Percentiles rank a stretch among this genome's conserved stretches.
Evolutionary conservation across 2,888 invertebrate genomes (phyloP).

Genomic region (Invenusta paracnida): DNA sequence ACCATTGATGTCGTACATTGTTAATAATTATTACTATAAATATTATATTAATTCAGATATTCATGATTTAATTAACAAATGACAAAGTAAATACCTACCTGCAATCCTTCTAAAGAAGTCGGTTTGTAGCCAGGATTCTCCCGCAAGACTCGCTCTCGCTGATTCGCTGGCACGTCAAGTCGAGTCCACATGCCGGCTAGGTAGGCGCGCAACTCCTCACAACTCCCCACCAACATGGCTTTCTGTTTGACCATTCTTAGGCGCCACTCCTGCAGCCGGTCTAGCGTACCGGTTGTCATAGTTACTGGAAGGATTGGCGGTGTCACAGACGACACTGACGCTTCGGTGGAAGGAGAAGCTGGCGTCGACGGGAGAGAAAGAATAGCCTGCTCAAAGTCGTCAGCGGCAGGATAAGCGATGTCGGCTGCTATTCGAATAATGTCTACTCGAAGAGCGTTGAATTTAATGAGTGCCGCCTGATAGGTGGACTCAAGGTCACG

Average conservation of each 20-base stretch:
- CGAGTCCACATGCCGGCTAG: conserved; percentile 40
- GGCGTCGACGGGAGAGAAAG: background rate
- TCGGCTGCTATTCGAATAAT: conserved; percentile 30
- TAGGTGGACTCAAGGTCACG: background rate
- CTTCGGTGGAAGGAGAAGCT: background rate
- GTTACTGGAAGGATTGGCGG: background rate
- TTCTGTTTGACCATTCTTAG: conserved; percentile 42
- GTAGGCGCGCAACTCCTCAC: conserved; percentile 42
- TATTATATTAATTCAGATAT: too few species aligned
- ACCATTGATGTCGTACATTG: too few species aligned
- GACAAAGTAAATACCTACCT: conserved; percentile 32
- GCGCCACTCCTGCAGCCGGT: conserved; percentile 32
- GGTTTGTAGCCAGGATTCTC: conserved; percentile 37
- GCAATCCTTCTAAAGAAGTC: conserved; percentile 34
- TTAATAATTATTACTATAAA: too few species aligned
- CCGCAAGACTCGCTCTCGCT: conserved; percentile 31
- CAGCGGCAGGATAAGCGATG: background rate
- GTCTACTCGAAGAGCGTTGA: background rate
- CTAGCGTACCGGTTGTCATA: conserved; percentile 5
- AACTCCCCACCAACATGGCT: conserved; percentile 43
- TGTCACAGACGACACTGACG: background rate
- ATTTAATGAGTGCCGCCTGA: conserved; percentile 27
- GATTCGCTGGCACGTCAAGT: conserved; percentile 1
- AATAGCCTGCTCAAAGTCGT: conserved; percentile 30
- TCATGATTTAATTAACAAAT: too few species aligned